phyloP scores from a whole-genome alignment of 2,113 vertebrate species.

The Lota lota region DNA sequence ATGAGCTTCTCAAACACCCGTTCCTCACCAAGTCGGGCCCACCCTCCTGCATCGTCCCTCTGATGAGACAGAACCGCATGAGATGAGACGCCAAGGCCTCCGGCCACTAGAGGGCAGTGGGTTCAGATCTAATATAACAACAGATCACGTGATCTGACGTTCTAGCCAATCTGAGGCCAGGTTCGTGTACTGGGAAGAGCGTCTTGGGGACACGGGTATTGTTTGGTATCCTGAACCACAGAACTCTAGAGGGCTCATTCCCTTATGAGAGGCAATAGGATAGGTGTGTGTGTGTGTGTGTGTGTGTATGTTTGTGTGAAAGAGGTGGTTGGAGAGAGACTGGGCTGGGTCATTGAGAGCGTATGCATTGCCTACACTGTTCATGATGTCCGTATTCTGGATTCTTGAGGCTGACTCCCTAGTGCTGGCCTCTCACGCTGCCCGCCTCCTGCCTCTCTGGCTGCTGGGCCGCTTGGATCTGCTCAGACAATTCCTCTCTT shows the following conservation, averaged over 20 bases:
- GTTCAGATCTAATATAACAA: constrained; percentile 16
- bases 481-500: neutral
- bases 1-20: constrained; percentile 86
- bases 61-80: constrained; percentile 90
- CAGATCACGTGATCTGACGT: neutral
- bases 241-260: constrained; percentile 5
- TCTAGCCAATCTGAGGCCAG: no score
- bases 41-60: constrained; percentile 88
- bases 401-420: no score
- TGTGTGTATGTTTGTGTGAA: constrained; percentile 5
- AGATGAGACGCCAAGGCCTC: constrained; percentile 72
- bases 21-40: constrained; percentile 85
- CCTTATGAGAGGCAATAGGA: neutral
- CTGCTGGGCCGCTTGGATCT: no score
- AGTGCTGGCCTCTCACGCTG: no score
- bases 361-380: neutral
- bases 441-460: no score
- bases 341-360: neutral
- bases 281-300: constrained; percentile 9
- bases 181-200: no score
- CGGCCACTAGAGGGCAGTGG: constrained; percentile 10
- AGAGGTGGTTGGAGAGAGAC: constrained; percentile 13
- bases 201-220: constrained; percentile 27
- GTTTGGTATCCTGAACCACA: constrained; percentile 32
- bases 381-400: no score